Conservation (phyloP, 2,113 vertebrate species). For the Nycticorax nycticorax region DNA sequence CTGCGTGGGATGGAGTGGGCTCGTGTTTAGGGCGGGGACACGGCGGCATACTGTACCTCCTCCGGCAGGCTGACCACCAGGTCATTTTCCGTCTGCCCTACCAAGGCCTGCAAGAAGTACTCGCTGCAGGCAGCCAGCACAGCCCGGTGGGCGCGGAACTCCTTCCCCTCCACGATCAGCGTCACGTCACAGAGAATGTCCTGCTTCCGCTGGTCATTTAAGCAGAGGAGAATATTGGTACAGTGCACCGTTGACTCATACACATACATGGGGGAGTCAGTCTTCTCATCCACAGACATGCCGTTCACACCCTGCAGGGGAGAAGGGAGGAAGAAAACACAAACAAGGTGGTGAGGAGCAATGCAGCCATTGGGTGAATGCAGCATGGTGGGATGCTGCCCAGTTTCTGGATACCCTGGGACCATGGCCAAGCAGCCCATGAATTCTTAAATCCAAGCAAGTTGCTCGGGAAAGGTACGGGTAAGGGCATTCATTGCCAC, state of each 20-base stretch:
- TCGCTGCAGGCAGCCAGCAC: conserved; percentile 98
- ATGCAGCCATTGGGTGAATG: neutral
- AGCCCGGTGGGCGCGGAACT: conserved; percentile 96
- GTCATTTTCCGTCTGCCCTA: conserved; percentile 93
- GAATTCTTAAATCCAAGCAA: neutral
- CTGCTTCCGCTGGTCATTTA: conserved; percentile 99
- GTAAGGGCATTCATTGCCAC: neutral
- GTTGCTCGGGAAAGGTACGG: neutral
- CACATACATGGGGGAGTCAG: conserved; percentile 99
- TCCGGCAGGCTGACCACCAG: conserved; percentile 94
- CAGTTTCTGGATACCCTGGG: accelerated
- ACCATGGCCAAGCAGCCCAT: neutral
- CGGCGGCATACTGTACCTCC: conserved; percentile 79
- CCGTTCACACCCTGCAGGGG: conserved; percentile 94
- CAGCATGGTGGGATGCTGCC: accelerated
- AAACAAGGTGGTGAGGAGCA: neutral
- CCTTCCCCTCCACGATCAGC: conserved; percentile 94
- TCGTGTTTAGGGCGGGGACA: accelerated
- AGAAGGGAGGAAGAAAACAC: conserved; percentile 66
- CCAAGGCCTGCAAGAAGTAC: conserved; percentile 95
- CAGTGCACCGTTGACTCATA: conserved; percentile 99
- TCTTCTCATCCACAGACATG: conserved; percentile 99
- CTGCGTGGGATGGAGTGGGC: accelerated
- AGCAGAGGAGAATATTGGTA: conserved; percentile 98
- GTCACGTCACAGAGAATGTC: conserved; percentile 99